Evolutionary conservation across 2,888 invertebrate species (phyloP).

Genomic region (Stramonita haemastoma): DNA sequence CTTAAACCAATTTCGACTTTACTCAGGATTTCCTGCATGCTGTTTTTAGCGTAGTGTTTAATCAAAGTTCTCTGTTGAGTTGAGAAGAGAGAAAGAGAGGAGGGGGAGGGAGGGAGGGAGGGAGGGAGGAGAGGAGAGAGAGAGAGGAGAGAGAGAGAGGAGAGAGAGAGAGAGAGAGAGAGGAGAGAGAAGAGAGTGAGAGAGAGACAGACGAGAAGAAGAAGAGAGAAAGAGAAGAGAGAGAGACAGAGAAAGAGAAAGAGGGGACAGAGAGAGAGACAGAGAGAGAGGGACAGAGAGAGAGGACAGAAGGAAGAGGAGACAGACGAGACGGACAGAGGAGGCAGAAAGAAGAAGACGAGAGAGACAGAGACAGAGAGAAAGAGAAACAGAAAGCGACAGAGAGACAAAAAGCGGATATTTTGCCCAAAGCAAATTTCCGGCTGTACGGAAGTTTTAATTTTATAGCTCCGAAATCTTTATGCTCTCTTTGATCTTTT

Average conservation of each 20-base stretch:
- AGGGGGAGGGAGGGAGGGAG: background rate
- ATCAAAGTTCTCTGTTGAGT: no score
- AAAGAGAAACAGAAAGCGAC: background rate
- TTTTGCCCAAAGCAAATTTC: no score
- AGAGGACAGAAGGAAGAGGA: background rate
- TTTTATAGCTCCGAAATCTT: no score
- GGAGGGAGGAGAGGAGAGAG: background rate
- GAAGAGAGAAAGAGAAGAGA: background rate
- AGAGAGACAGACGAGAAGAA: background rate
- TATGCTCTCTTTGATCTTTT: no score
- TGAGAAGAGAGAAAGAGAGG: slow-evolving; percentile 4
- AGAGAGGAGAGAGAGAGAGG: background rate
- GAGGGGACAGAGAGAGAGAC: background rate
- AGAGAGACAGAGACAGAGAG: background rate
- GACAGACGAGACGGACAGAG: background rate
- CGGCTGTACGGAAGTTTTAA: no score
- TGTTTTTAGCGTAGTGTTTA: no score
- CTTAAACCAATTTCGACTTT: background rate
- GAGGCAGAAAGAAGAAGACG: background rate
- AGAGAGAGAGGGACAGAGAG: background rate
- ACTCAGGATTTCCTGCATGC: no score
- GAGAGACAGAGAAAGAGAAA: slow-evolving; percentile 19
- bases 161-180: background rate
- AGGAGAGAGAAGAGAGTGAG: background rate
- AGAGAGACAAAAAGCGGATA: no score